Conservation (phyloP, 2,888 invertebrate genomes). For the Aphidius colemani region DNA sequence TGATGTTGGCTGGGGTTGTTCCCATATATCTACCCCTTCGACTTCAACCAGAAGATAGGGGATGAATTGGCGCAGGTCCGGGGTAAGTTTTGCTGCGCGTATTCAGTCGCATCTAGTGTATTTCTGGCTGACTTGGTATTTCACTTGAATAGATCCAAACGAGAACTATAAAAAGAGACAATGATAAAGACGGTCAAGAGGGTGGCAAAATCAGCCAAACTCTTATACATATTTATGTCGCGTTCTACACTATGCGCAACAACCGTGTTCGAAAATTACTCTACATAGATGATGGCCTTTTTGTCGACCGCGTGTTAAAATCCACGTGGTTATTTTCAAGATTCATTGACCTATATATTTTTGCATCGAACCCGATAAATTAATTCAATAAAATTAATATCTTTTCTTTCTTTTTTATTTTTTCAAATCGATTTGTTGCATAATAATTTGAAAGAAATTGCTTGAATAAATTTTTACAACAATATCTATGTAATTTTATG, state of each 20-base stretch:
- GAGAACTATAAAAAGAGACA: background rate
- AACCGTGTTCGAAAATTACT: conserved; percentile 39
- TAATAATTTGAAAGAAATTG: no score
- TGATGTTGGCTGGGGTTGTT: conserved; percentile 2
- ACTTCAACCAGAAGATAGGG: background rate
- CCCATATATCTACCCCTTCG: conserved; percentile 16
- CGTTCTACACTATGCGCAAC: conserved; percentile 52
- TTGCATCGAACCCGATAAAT: no score
- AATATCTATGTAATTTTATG: no score
- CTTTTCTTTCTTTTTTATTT: no score
- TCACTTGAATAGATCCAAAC: no score
- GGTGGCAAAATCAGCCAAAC: conserved; percentile 40
- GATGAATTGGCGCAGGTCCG: conserved; percentile 37
- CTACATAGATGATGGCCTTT: conserved; percentile 27
- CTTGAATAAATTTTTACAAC: no score
- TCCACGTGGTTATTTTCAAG: conserved; percentile 24
- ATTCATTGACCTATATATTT: no score
- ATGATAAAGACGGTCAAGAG: conserved; percentile 21
- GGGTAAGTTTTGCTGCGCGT: conserved; percentile 8
- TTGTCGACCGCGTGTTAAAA: conserved; percentile 29
- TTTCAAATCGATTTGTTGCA: no score
- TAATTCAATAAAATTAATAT: no score
- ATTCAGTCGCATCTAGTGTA: background rate
- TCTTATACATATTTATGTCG: conserved; percentile 59
- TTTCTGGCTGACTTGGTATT: no score